Evolutionary conservation across 2,113 vertebrate genomes (phyloP).

Genomic region (Stigmatopora argus): DNA sequence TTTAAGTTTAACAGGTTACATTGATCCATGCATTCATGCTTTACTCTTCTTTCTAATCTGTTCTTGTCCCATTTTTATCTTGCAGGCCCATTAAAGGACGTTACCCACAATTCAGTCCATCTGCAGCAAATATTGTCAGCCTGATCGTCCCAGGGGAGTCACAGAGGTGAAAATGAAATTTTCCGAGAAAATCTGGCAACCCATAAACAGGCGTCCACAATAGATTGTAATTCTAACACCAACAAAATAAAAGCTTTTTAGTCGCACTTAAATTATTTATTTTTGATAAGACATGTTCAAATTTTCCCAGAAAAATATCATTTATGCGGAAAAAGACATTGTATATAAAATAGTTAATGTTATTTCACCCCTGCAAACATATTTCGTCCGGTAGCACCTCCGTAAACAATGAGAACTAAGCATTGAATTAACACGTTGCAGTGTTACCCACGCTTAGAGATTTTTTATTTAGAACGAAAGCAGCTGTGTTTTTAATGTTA

Average conservation of each 20-base stretch:
- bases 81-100: constrained; percentile 48
- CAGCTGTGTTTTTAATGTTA: neutral
- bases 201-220: neutral
- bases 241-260: neutral
- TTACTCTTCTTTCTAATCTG: neutral
- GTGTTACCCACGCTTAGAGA: neutral
- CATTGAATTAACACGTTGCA: neutral
- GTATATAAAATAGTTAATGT: neutral
- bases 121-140: constrained; percentile 5
- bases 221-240: neutral
- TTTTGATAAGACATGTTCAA: neutral
- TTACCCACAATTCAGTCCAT: neutral
- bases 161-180: constrained; percentile 48
- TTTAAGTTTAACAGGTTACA: neutral
- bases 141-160: constrained; percentile 1
- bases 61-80: neutral
- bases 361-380: neutral
- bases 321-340: neutral
- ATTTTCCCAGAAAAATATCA: neutral
- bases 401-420: neutral
- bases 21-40: neutral
- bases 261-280: neutral
- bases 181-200: neutral
- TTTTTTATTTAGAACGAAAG: neutral
- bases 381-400: neutral